Percentiles rank a stretch among this genome's conserved stretches.
Evolutionary conservation across 2,113 vertebrate species (phyloP).

Genomic region (Suncus etruscus): DNA sequence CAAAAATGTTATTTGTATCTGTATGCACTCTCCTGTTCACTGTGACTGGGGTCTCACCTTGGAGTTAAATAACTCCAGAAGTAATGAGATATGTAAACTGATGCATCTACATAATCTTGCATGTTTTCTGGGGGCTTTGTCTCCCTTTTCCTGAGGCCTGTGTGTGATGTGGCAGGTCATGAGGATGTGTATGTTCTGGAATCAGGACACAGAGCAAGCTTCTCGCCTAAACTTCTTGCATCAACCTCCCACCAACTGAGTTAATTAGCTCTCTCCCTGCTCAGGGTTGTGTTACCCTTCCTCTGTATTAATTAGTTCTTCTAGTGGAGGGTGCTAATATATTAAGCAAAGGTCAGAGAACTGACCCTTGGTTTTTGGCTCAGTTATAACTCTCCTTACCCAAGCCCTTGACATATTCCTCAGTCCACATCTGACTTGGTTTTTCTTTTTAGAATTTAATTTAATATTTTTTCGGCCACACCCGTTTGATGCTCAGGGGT

Average conservation of each 20-base stretch:
- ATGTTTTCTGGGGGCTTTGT: background rate
- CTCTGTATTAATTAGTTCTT: background rate
- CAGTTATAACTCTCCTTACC: background rate
- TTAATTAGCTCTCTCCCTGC: background rate
- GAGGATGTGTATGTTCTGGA: background rate
- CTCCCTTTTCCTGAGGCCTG: background rate
- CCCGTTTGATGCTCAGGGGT: no score
- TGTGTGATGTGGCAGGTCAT: background rate
- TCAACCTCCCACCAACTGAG: background rate
- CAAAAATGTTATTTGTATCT: constrained; percentile 64
- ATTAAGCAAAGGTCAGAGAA: background rate
- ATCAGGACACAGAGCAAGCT: background rate
- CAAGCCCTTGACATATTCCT: background rate
- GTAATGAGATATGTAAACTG: background rate
- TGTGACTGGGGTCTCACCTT: background rate
- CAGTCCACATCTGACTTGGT: background rate
- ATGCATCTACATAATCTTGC: background rate
- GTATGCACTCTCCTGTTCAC: background rate
- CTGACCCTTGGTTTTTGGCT: background rate
- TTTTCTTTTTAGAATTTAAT: no score
- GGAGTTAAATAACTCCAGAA: constrained; percentile 4
- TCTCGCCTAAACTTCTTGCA: background rate
- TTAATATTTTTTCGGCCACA: no score
- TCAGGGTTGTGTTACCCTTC: background rate
- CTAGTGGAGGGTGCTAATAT: background rate